These are phyloP conservation scores for Probosciger aterrimus DNA, from an alignment of 2,113 vertebrate genomes.

Conservation along the genomic window DNA sequence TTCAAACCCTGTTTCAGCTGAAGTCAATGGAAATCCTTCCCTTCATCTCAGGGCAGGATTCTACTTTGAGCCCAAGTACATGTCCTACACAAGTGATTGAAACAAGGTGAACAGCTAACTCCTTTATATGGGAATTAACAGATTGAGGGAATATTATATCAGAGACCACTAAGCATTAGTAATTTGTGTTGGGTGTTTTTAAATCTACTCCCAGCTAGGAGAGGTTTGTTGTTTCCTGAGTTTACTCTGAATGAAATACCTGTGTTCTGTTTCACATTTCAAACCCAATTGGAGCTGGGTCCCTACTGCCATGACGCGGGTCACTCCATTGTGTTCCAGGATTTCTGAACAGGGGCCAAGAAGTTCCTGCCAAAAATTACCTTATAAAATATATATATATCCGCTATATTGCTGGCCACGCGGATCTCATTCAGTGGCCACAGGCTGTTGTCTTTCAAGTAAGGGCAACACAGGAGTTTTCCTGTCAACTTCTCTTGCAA, in stretches of 20 bases:
- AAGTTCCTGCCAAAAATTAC: background rate
- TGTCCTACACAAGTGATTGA: background rate
- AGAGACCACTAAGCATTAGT: background rate
- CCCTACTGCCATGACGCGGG: background rate
- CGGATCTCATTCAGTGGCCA: background rate
- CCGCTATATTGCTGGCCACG: background rate
- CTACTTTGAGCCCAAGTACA: background rate
- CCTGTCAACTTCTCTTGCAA: background rate
- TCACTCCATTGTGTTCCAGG: background rate
- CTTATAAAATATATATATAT: background rate
- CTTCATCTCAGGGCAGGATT: background rate
- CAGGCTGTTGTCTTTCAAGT: background rate
- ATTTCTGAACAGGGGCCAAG: background rate
- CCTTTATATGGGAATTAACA: background rate
- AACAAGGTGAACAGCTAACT: background rate
- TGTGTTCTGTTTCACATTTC: background rate
- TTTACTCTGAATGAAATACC: background rate
- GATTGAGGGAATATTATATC: background rate
- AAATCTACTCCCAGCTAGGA: slow-evolving; percentile 63
- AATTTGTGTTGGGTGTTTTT: background rate
- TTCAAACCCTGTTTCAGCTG: background rate
- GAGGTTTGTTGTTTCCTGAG: slow-evolving; percentile 42
- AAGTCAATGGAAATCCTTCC: background rate
- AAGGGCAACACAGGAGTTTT: background rate
- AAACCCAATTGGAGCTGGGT: background rate